Conservation (phyloP, 2,888 invertebrate genomes). For the Leptinotarsa rubiginosa region DNA sequence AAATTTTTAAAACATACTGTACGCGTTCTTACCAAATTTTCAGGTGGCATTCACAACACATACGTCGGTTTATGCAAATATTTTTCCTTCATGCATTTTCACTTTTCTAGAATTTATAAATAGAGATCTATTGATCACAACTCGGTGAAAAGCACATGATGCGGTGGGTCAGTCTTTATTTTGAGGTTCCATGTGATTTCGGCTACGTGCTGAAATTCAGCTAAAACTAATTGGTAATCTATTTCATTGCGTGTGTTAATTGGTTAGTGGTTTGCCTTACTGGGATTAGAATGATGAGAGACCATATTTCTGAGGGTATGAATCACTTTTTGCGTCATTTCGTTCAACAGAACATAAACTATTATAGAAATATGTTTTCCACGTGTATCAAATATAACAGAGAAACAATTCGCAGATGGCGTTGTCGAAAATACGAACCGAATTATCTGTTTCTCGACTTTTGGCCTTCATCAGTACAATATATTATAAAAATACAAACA, state of each 20-base stretch:
- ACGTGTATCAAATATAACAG: no score
- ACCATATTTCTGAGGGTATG: not conserved
- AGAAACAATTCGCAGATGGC: no score
- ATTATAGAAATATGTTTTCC: not conserved
- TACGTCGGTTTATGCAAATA: not conserved
- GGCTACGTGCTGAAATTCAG: conserved; percentile 11
- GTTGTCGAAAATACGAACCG: no score
- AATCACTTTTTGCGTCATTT: not conserved
- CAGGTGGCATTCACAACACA: not conserved
- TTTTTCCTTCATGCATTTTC: not conserved
- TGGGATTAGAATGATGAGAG: not conserved
- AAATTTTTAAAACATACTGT: not conserved
- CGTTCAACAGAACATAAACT: not conserved
- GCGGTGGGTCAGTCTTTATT: not conserved
- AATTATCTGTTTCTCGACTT: no score
- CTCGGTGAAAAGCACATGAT: not conserved
- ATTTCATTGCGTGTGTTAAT: conserved; percentile 5
- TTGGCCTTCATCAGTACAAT: no score
- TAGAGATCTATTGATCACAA: not conserved
- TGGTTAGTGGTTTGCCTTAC: not conserved
- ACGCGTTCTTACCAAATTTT: not conserved
- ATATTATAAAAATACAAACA: no score
- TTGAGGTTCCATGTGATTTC: not conserved
- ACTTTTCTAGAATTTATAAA: not conserved
- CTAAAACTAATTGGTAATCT: conserved; percentile 8